phyloP scores from a whole-genome alignment of 1,140 invertebrate genomes.

The Copidosoma floridanum region DNA sequence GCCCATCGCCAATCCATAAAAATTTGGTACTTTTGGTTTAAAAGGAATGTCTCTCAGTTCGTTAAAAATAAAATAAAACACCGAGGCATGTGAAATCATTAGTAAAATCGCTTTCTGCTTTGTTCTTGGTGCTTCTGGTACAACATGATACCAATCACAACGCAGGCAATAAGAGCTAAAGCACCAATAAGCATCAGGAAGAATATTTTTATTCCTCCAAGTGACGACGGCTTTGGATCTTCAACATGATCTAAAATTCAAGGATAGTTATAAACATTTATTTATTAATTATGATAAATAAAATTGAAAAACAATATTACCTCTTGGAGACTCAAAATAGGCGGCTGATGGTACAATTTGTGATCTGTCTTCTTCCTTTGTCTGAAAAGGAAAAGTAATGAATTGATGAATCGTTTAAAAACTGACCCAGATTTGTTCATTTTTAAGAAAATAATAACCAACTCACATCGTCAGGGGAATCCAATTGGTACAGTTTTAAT shows the following conservation, averaged over 20 bases:
- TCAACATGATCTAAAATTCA: conserved; percentile 74
- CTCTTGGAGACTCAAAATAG: conserved; percentile 78
- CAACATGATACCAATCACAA: conserved; percentile 84
- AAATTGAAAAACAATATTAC: conserved; percentile 40
- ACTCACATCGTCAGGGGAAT: conserved; percentile 70
- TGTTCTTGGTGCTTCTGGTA: conserved; percentile 90
- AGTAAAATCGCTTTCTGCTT: conserved; percentile 88
- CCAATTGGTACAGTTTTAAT: conserved; percentile 87
- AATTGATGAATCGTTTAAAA: not conserved
- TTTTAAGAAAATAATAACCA: too few species aligned
- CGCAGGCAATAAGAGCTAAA: conserved; percentile 73
- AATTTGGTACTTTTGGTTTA: not conserved
- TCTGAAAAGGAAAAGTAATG: conserved; percentile 54
- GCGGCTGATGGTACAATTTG: conserved; percentile 78
- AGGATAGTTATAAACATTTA: conserved; percentile 13
- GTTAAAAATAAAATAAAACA: conserved; percentile 16
- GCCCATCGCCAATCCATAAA: conserved; percentile 12
- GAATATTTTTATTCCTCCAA: conserved; percentile 87
- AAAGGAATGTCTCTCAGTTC: conserved; percentile 16
- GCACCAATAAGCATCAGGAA: conserved; percentile 78
- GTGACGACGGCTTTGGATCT: conserved; percentile 76
- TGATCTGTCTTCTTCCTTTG: conserved; percentile 68
- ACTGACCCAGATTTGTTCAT: too few species aligned
- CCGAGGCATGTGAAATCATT: conserved; percentile 18
- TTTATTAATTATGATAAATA: not conserved